These are phyloP conservation scores for Murina feae DNA, from an alignment of 2,113 vertebrate species.

Conservation along the genomic window DNA sequence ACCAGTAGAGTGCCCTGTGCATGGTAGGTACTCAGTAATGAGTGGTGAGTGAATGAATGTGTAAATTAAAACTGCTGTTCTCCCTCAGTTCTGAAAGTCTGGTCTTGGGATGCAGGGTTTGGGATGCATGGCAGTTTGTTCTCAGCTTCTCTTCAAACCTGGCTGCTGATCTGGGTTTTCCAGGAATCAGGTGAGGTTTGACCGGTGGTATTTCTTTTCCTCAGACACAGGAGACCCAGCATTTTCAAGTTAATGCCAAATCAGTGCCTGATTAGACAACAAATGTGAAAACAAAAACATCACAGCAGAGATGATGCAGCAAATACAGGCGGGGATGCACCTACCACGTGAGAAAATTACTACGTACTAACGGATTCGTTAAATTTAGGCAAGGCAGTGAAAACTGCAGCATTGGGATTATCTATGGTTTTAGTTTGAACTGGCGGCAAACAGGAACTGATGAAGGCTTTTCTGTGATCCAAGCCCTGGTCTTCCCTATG, in stretches of 20 bases:
- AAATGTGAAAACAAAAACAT: conserved; percentile 36
- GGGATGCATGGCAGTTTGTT: conserved; percentile 54
- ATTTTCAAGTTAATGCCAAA: conserved; percentile 66
- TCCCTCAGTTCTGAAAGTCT: not conserved
- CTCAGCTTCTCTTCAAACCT: conserved; percentile 66
- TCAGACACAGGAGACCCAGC: conserved; percentile 50
- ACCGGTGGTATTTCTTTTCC: conserved; percentile 66
- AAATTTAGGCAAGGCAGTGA: not conserved
- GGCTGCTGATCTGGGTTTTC: conserved; percentile 68
- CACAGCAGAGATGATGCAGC: conserved; percentile 7
- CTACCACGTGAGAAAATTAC: not conserved
- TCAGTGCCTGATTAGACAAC: conserved; percentile 41
- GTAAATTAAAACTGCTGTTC: not conserved
- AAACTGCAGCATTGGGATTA: not conserved
- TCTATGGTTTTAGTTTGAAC: not conserved
- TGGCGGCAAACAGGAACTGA: not conserved
- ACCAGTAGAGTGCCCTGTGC: not conserved
- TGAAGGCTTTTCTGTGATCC: not conserved
- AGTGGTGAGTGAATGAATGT: not conserved
- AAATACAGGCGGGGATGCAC: not conserved
- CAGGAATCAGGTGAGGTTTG: conserved; percentile 66
- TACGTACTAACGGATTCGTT: not conserved
- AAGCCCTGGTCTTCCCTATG: conserved; percentile 7
- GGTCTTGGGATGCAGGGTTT: conserved; percentile 33
- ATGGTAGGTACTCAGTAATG: not conserved